These are phyloP conservation scores for Anhinga rufa DNA, from an alignment of 2,113 vertebrate species.

Conservation along the genomic window DNA sequence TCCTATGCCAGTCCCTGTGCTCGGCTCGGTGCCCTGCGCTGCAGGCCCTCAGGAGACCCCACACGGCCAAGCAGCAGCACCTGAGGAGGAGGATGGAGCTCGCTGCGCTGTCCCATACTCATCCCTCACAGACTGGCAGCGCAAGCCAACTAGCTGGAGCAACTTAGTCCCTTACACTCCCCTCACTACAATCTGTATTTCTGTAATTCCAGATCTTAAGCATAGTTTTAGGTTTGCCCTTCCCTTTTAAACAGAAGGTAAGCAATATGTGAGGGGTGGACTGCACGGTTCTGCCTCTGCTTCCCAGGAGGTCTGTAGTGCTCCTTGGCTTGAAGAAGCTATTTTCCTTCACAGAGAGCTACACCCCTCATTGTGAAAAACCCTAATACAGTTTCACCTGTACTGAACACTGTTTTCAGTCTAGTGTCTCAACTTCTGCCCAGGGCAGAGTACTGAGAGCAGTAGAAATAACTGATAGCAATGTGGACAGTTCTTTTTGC, in stretches of 20 bases:
- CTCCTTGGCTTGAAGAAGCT: background rate
- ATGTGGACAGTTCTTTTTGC: background rate
- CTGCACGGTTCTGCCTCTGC: rapidly evolving
- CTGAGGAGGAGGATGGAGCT: background rate
- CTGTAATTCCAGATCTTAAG: background rate
- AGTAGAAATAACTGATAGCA: background rate
- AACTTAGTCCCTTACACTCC: background rate
- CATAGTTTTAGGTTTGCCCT: background rate
- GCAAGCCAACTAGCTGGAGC: background rate
- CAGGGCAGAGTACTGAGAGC: background rate
- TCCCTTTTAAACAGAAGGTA: background rate
- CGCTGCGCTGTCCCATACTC: rapidly evolving
- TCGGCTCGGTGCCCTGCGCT: rapidly evolving
- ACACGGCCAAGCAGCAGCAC: rapidly evolving
- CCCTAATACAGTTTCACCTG: background rate
- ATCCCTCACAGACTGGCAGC: background rate
- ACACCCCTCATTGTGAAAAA: background rate
- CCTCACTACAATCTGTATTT: background rate
- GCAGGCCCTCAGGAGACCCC: too few relatives aligned
- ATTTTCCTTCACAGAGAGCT: background rate
- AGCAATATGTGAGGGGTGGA: background rate
- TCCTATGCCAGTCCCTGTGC: rapidly evolving
- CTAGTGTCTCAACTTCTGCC: background rate
- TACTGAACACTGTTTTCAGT: background rate
- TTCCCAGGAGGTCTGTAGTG: background rate